A percentile compares a stretch with the other conserved stretches of the same genome.
Conservation (phyloP, 2,888 invertebrate species). For the Synanthedon andrenaeformis region DNA sequence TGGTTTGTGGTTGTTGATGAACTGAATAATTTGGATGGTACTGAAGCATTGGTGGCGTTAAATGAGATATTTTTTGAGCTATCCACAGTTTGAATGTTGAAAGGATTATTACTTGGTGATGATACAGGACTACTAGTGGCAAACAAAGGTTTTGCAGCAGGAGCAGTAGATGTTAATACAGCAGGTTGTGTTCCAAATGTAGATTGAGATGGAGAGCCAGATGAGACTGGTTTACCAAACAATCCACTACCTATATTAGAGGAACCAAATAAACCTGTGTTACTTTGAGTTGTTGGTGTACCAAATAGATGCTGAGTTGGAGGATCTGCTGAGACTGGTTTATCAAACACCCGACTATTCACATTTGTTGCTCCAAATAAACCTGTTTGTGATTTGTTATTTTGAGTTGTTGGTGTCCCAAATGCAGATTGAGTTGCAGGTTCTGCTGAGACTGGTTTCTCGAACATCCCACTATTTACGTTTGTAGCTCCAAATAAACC, state of each 20-base stretch:
- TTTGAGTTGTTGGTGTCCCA: constrained; percentile 20
- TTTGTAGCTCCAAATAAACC: constrained; percentile 3
- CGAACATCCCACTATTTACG: constrained; percentile 29
- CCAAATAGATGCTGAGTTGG: neutral
- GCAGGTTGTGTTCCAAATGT: neutral
- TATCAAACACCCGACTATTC: no score
- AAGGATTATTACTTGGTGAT: constrained; percentile 25
- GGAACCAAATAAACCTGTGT: no score
- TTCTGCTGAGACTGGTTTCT: constrained; percentile 18
- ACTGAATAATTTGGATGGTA: neutral
- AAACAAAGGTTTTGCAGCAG: neutral
- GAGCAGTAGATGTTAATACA: neutral
- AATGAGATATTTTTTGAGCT: neutral
- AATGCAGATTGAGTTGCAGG: constrained; percentile 20
- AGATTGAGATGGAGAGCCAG: neutral
- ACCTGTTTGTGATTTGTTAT: no score
- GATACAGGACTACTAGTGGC: neutral
- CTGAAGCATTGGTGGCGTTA: neutral
- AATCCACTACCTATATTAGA: no score
- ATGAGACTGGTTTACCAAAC: no score
- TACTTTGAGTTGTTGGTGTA: neutral
- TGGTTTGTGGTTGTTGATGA: neutral
- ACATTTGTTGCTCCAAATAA: no score
- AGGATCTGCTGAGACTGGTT: no score
- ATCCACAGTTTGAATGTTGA: constrained; percentile 28